Conservation (phyloP, 2,888 invertebrate genomes). For the Unio delphinus region DNA sequence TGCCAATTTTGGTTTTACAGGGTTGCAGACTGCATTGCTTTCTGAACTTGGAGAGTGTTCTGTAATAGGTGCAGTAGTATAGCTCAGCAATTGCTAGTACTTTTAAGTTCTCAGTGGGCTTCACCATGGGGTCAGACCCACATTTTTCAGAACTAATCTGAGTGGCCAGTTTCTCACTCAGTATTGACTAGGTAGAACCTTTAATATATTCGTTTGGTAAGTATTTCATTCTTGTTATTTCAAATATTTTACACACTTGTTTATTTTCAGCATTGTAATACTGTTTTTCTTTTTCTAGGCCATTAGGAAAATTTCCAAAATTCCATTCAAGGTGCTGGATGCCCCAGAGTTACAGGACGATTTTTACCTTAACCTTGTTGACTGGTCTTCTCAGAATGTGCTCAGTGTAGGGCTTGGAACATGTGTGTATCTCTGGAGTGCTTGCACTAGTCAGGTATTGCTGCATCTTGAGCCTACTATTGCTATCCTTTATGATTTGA, state of each 20-base stretch:
- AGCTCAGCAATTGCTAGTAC: too few species aligned
- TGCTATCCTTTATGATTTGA: too few species aligned
- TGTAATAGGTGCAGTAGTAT: too few species aligned
- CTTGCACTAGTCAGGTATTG: conserved; percentile 92
- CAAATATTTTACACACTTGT: background rate
- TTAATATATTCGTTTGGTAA: too few species aligned
- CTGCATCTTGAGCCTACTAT: background rate
- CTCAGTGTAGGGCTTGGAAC: conserved; percentile 97
- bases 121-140: too few species aligned
- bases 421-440: conserved; percentile 99
- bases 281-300: conserved; percentile 74
- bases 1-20: too few species aligned
- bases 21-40: too few species aligned
- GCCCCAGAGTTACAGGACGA: conserved; percentile 98
- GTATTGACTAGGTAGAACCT: too few species aligned
- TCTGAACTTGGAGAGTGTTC: too few species aligned
- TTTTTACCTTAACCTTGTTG: conserved; percentile 98
- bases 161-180: too few species aligned
- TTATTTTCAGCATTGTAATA: background rate
- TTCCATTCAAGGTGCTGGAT: conserved; percentile 97
- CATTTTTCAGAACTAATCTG: too few species aligned
- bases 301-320: conserved; percentile 97
- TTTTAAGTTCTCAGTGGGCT: too few species aligned
- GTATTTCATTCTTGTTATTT: background rate
- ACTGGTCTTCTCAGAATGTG: conserved; percentile 99